Percentiles rank a stretch among this genome's conserved stretches.
Conservation (phyloP, 2,797 vertebrate species). For the Siniperca scherzeri region DNA sequence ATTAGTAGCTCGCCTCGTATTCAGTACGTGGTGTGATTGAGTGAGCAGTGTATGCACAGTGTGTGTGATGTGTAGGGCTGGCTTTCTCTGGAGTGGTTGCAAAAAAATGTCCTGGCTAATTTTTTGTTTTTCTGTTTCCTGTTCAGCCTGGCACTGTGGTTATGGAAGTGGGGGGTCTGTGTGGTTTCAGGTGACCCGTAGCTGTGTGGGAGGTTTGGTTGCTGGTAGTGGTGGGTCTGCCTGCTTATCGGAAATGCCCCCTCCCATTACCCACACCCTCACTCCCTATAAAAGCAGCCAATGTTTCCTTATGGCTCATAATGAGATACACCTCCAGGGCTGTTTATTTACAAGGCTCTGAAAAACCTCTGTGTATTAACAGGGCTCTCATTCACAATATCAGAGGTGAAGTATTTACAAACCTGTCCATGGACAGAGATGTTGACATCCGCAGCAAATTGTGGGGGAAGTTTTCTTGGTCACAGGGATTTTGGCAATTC, state of each 20-base stretch:
- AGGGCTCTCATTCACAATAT: conserved; percentile 64
- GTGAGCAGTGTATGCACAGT: background rate
- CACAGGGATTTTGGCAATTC: background rate
- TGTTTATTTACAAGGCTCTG: conserved; percentile 74
- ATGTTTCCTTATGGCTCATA: conserved; percentile 73
- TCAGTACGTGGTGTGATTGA: conserved; percentile 17
- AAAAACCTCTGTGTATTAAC: conserved; percentile 74
- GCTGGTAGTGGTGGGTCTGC: conserved; percentile 65
- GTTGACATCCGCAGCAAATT: conserved; percentile 42
- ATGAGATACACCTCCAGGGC: conserved; percentile 75
- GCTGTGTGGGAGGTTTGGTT: conserved; percentile 78
- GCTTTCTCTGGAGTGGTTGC: conserved; percentile 22
- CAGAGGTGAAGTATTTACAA: conserved; percentile 53
- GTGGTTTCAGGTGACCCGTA: conserved; percentile 72
- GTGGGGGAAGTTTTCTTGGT: conserved; percentile 29
- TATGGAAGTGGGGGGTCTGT: conserved; percentile 65
- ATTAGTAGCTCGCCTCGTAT: background rate
- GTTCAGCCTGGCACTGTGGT: conserved; percentile 52
- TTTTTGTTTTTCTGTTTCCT: conserved; percentile 54
- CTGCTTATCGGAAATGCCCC: conserved; percentile 74
- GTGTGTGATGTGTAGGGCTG: conserved; percentile 16
- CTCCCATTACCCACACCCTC: conserved; percentile 48
- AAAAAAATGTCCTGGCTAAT: conserved; percentile 20
- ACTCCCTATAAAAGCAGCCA: conserved; percentile 70
- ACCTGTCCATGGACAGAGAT: conserved; percentile 35